phyloP scores from a whole-genome alignment of 2,797 vertebrate species.

The Muscicapa striata region DNA sequence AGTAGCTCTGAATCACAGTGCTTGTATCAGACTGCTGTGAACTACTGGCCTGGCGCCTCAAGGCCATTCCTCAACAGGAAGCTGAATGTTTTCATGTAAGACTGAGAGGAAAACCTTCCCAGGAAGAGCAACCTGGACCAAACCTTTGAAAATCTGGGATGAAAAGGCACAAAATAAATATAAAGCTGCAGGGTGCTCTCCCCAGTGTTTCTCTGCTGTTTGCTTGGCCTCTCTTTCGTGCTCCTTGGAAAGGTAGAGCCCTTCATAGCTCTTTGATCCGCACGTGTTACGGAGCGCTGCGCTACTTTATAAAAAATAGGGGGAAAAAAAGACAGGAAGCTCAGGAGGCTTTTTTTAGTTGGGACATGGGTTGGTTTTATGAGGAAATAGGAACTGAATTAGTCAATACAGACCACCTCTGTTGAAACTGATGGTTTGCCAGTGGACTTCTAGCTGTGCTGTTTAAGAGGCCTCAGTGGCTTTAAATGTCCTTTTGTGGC shows the following conservation, averaged over 20 bases:
- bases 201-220: constrained; percentile 53
- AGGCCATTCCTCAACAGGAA: constrained; percentile 85
- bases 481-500: background rate
- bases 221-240: constrained; percentile 70
- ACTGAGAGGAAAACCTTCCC: constrained; percentile 85
- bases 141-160: constrained; percentile 85
- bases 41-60: constrained; percentile 78
- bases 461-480: constrained; percentile 6
- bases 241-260: constrained; percentile 75
- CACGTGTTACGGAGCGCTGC: constrained; percentile 22
- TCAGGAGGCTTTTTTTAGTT: constrained; percentile 51
- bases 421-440: background rate
- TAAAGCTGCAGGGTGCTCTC: constrained; percentile 81
- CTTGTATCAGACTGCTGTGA: constrained; percentile 83
- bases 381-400: constrained; percentile 47
- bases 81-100: constrained; percentile 85
- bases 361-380: constrained; percentile 31
- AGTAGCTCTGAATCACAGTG: constrained; percentile 83
- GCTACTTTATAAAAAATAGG: background rate
- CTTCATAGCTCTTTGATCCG: constrained; percentile 76
- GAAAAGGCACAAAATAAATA: constrained; percentile 85
- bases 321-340: constrained; percentile 39
- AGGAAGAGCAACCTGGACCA: constrained; percentile 82
- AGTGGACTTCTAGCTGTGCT: background rate
- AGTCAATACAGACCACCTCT: constrained; percentile 29